Conservation (phyloP, 2,888 invertebrate genomes). For the Drosophila ochracea region DNA sequence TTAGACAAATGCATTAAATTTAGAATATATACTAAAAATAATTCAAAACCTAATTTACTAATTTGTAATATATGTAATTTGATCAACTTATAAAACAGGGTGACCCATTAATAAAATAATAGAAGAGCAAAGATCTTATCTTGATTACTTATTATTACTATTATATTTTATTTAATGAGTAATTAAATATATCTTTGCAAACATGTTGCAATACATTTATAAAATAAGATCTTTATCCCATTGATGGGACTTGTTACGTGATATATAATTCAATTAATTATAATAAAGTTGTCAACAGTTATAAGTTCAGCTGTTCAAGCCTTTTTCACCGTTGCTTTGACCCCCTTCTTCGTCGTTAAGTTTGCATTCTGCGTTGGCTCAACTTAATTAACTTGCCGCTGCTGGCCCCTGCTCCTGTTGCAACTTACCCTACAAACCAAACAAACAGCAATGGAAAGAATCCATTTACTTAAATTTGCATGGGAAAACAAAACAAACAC, state of each 20-base stretch:
- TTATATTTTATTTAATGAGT: not conserved
- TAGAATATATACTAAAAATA: not conserved
- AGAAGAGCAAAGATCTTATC: not conserved
- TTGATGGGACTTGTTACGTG: not conserved
- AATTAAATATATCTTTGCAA: not conserved
- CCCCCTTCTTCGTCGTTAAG: constrained; percentile 19
- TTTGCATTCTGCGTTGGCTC: constrained; percentile 38
- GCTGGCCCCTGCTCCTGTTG: constrained; percentile 4
- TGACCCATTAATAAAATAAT: not conserved
- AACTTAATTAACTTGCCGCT: constrained; percentile 67
- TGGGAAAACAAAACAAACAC: constrained; percentile 47
- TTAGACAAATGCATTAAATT: not conserved
- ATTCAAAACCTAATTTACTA: not conserved
- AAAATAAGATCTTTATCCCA: not conserved
- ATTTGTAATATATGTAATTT: not conserved
- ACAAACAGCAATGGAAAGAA: constrained; percentile 58
- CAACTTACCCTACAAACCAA: constrained; percentile 33
- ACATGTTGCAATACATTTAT: not conserved
- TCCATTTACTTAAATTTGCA: constrained; percentile 75
- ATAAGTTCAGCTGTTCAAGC: constrained; percentile 35
- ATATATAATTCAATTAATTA: constrained; percentile 29
- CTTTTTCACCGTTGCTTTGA: constrained; percentile 20
- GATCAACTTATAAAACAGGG: not conserved
- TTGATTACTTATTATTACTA: not conserved
- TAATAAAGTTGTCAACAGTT: constrained; percentile 16